Base-by-base conservation (phyloP, 2,888 invertebrate genomes). In the Ethmia dodecea region DNA sequence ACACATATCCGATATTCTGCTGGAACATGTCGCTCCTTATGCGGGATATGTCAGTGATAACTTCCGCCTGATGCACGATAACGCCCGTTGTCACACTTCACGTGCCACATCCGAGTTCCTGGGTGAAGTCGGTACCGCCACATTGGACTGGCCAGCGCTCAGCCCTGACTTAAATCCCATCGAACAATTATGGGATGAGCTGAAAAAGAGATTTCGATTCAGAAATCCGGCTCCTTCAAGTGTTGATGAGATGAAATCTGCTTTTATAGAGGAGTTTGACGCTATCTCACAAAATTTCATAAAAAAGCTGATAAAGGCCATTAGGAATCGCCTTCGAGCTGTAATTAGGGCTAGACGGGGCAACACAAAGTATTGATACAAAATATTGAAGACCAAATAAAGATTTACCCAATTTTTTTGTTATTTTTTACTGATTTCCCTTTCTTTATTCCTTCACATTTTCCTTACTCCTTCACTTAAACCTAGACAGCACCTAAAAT, bases 121-220 rank as follows among this genome's bases (percentile, higher is more conserved):
- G n/a, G n/a, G n/a, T n/a, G n/a, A n/a, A n/a, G n/a, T n/a, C n/a
- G n/a, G n/a, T n/a, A n/a, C n/a, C 1, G 8, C 27, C 47, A 26
- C 28, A 15, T 26, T 27, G n/a, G 24, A 12, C 39, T 33, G 49
- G 2, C 13, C 5, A 11, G 3, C 20, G 28, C 3, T 22, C 10
- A 36, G 36, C 31, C 30, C 33, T 13, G 33, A 36, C 40, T 33
- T 33, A 20, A 36, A 40, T 30, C 36, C 33, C 6, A 40, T 36
- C 11, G 36, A 40, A 20, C 36, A 36, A 12, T 30, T 33, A 20
- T 33, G 35, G 33, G 35, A 30, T 33, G 15, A 35, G 28, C 32
- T 39, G 24, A 39, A 35, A 35, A 20, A 27, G 24, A 14, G 30
- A 13, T 26, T 35, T 27, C 13, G 35, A 30, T 10, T 12, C 11